Evolutionary conservation across 1,140 invertebrate species (phyloP).

Genomic region (Aphaenogaster floridana): DNA sequence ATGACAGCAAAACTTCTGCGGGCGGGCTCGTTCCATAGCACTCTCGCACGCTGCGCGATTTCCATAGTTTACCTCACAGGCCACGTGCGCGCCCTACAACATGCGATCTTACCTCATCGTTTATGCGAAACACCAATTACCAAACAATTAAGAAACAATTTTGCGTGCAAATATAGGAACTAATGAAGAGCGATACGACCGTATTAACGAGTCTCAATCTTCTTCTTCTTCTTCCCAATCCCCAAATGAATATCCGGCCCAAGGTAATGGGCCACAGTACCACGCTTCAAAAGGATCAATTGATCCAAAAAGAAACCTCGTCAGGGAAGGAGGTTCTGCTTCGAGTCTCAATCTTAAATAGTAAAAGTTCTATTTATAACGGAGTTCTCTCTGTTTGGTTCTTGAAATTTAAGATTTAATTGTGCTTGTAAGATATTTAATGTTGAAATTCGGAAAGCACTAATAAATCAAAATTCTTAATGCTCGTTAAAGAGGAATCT

Average conservation of each 20-base stretch:
- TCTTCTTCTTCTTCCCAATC: neutral
- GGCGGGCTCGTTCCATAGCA: constrained; percentile 9
- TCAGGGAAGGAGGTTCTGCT: no score
- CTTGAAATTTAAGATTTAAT: neutral
- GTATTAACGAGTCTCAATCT: constrained; percentile 13
- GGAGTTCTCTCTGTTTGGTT: neutral
- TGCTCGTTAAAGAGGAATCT: neutral
- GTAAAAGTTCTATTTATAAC: neutral
- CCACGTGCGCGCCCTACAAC: constrained; percentile 61
- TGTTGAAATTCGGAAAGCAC: neutral
- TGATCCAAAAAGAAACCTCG: no score
- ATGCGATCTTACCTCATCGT: constrained; percentile 80
- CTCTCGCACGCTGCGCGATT: constrained; percentile 64
- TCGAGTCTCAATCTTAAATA: constrained; percentile 25
- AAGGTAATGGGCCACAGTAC: no score
- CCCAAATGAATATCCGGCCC: no score
- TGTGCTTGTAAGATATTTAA: neutral
- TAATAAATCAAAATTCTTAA: neutral
- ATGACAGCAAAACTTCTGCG: constrained; percentile 44
- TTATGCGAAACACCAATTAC: constrained; percentile 74
- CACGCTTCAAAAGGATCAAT: no score
- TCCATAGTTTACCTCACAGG: constrained; percentile 59
- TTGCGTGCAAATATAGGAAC: constrained; percentile 73
- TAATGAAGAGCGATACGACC: constrained; percentile 70
- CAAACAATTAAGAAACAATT: constrained; percentile 81